A percentile compares a stretch with the other conserved stretches of the same genome.
phyloP scores from a whole-genome alignment of 2,888 invertebrate species.

The Athalia rosae region DNA sequence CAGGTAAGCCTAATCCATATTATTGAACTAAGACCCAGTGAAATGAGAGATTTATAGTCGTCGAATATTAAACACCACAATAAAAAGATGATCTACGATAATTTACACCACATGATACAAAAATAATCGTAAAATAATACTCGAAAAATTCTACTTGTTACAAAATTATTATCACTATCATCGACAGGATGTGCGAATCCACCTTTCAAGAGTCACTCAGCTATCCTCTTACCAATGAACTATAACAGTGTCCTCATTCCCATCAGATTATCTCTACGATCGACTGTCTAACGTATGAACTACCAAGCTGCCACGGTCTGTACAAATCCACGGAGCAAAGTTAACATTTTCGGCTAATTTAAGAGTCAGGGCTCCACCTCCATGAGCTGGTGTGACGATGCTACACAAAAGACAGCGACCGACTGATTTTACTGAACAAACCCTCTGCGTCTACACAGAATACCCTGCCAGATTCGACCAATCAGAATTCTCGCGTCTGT shows the following conservation, averaged over 20 bases:
- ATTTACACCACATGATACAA: no score
- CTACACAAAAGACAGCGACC: slow-evolving; percentile 32
- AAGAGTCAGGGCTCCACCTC: slow-evolving; percentile 16
- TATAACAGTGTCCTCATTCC: no score
- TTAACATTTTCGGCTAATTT: slow-evolving; percentile 17
- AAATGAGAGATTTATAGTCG: neutral
- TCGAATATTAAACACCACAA: neutral
- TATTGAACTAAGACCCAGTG: neutral
- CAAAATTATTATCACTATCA: no score
- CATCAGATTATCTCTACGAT: no score
- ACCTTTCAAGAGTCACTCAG: no score
- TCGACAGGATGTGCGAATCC: no score
- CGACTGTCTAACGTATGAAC: neutral
- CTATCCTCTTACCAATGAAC: no score
- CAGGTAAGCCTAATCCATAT: slow-evolving; percentile 6
- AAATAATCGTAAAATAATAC: no score
- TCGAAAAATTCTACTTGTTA: no score
- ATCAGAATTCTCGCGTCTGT: neutral
- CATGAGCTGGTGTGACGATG: neutral
- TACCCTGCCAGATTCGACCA: neutral
- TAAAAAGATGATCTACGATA: no score
- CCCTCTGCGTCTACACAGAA: neutral
- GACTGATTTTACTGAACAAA: slow-evolving; percentile 19
- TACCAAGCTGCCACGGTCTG: neutral
- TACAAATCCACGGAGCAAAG: neutral